Percentiles rank a stretch among this genome's conserved stretches.
phyloP scores from a whole-genome alignment of 2,113 vertebrate species.

The Thalassoma bifasciatum region DNA sequence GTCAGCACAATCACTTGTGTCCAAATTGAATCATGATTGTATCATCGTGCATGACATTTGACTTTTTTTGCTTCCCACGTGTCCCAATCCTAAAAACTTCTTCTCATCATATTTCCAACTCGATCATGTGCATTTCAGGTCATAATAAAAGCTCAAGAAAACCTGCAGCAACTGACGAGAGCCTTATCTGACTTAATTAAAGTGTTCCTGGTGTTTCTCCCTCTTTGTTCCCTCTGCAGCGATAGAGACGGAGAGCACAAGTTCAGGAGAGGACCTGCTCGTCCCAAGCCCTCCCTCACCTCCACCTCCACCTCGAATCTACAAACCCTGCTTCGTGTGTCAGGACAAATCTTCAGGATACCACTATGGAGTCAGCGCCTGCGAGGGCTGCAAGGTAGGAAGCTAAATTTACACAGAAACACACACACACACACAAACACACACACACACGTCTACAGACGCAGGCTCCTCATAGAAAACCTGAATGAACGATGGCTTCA shows the following conservation, averaged over 20 bases:
- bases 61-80: too few relatives aligned
- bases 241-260: constrained; percentile 93
- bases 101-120: too few relatives aligned
- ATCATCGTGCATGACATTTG: too few relatives aligned
- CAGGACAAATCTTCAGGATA: constrained; percentile 80
- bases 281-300: constrained; percentile 82
- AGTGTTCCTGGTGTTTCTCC: neutral
- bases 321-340: constrained; percentile 79
- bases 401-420: neutral
- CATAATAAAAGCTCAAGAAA: neutral
- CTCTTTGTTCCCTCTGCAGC: constrained; percentile 76
- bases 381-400: constrained; percentile 94
- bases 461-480: neutral
- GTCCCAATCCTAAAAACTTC: too few relatives aligned
- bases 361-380: constrained; percentile 90
- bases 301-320: constrained; percentile 71
- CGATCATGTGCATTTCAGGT: too few relatives aligned
- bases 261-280: constrained; percentile 89
- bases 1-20: too few relatives aligned
- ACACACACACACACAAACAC: neutral
- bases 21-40: too few relatives aligned
- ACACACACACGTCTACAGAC: neutral
- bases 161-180: too few relatives aligned
- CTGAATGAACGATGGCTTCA: constrained; percentile 11
- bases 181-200: neutral